These are phyloP conservation scores for Eubucco bourcierii DNA, from an alignment of 2,113 vertebrate genomes.

Conservation along the genomic window DNA sequence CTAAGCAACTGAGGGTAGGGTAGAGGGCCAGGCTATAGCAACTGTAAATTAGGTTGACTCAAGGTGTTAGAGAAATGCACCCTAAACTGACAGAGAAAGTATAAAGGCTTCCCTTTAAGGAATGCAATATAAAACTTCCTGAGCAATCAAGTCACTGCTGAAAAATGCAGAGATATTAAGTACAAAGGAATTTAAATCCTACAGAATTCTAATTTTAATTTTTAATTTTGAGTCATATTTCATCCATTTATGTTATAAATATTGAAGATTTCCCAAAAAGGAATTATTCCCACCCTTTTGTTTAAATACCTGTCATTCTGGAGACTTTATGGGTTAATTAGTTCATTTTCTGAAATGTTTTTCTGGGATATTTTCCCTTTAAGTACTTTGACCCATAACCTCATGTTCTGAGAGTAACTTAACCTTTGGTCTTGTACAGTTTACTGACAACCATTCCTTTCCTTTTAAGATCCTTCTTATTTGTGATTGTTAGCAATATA, in stretches of 20 bases:
- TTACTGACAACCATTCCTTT: slow-evolving; percentile 52
- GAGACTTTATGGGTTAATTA: slow-evolving; percentile 50
- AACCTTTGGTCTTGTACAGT: slow-evolving; percentile 48
- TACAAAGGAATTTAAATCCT: background rate
- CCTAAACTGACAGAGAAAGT: background rate
- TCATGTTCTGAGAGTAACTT: slow-evolving; percentile 54
- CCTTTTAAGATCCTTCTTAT: slow-evolving; percentile 37
- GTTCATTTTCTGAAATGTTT: slow-evolving; percentile 54
- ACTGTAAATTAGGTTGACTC: background rate
- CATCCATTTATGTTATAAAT: background rate
- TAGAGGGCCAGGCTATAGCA: background rate
- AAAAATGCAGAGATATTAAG: background rate
- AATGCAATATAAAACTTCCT: background rate
- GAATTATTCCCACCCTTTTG: slow-evolving; percentile 14
- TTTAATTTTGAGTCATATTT: slow-evolving; percentile 1
- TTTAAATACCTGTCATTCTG: slow-evolving; percentile 49
- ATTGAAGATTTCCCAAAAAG: background rate
- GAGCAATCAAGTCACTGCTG: background rate
- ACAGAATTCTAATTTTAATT: background rate
- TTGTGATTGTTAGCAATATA: slow-evolving; percentile 36
- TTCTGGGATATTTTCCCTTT: slow-evolving; percentile 50
- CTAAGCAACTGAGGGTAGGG: background rate
- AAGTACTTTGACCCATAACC: slow-evolving; percentile 50
- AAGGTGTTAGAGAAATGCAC: background rate
- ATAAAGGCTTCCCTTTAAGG: background rate